Base-by-base conservation (phyloP, 1,140 invertebrate species). In the Ceratina australensis region DNA sequence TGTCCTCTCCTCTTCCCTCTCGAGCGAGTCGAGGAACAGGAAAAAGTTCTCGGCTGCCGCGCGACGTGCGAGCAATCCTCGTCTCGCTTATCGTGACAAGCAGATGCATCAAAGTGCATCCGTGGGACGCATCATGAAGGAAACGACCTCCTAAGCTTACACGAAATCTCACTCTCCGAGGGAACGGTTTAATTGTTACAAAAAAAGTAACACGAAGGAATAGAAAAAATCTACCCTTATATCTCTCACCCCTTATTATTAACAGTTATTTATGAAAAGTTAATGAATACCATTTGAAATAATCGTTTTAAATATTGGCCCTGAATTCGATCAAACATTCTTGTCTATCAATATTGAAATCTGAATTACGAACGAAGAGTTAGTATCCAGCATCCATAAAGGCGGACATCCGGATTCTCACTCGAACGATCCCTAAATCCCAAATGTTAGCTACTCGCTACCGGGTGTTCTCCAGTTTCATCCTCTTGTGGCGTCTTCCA, bases 381-480 rank as follows among this genome's bases (percentile, higher is more conserved):
- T n/a, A 13, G 4, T 54, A 7, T 54, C 15, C 52, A 54, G 52
- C 52, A 15, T 54, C 0, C n/a, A 22, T 16, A n/a, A 47, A 71
- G 24, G 18, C 60, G 75, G 68, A 72, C 20, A 56, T 78, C 76
- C 69, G 68, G 68, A 59, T 76, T 13, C 60, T 63, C 49, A 47
- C 18, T 20, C 13, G 7, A 52, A 28, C n/a, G 26, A 80, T 75
- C 28, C 28, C 64, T 76, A 81, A 68, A 54, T 42, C 52, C 28
- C 5, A 49, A 77, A 74, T 49, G 28, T 75, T 2, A 63, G 50
- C 52, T 15, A 22, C 20, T 33, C 12, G 78, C 84, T 86, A 85
- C 82, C 82, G 82, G 78, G 72, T 82, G 72, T 78, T 82, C 72
- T 72, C 50, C 33, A 72, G 69, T 72, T 72, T 59, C 68, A 24